Percentiles rank a stretch among this genome's conserved stretches.
Evolutionary conservation across 2,888 invertebrate genomes (phyloP).

Genomic region (Baronia brevicornis): DNA sequence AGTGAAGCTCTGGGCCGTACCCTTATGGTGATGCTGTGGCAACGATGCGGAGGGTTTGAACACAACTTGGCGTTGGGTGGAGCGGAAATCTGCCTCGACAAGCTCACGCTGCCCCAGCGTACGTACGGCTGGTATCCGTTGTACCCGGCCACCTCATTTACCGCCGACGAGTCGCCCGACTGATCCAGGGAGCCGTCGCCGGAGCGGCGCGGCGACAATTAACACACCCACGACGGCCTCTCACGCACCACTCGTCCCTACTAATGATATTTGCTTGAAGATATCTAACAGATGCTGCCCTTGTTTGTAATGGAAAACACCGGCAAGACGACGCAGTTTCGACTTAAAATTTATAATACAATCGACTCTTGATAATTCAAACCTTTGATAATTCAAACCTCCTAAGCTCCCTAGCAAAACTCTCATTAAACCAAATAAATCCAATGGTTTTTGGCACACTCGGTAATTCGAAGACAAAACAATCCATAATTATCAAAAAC

Average conservation of each 20-base stretch:
- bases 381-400: no score
- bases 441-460: no score
- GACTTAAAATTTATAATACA: no score
- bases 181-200: conserved; percentile 74
- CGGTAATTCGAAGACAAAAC: no score
- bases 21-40: conserved; percentile 94
- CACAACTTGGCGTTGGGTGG: conserved; percentile 88
- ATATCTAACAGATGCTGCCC: no score
- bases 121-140: conserved; percentile 94
- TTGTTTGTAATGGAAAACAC: no score
- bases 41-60: conserved; percentile 90
- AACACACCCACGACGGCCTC: conserved; percentile 53
- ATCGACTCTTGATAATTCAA: no score
- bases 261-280: no score
- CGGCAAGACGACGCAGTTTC: no score
- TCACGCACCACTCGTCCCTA: conserved; percentile 8
- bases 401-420: no score
- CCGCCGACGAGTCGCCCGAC: conserved; percentile 76
- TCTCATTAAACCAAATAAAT: no score
- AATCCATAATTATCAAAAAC: no score
- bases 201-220: conserved; percentile 56
- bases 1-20: conserved; percentile 86
- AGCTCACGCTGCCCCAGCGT: conserved; percentile 85
- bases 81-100: conserved; percentile 89
- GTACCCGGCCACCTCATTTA: conserved; percentile 89